A percentile compares a stretch with the other conserved stretches of the same genome.
Conservation (phyloP, 2,113 vertebrate species). For the Daboia siamensis region DNA sequence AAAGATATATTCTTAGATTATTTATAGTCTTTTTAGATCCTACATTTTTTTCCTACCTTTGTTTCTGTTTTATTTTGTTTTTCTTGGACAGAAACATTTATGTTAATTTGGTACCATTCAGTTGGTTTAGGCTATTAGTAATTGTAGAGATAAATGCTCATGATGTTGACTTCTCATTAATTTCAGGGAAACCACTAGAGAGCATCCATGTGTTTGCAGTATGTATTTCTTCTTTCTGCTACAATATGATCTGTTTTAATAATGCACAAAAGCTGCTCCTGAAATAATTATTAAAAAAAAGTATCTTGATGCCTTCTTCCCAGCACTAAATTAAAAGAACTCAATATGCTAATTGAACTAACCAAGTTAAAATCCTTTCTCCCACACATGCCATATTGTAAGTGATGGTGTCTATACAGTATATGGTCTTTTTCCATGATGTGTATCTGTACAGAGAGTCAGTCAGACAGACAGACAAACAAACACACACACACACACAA, state of each 20-base stretch:
- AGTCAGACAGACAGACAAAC: not conserved
- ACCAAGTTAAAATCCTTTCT: conserved; percentile 34
- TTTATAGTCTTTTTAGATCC: not conserved
- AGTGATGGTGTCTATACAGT: conserved; percentile 25
- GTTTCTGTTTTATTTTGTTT: not conserved
- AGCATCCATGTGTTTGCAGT: not conserved
- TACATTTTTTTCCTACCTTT: not conserved
- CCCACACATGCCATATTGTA: conserved; percentile 25
- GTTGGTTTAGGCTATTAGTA: not conserved
- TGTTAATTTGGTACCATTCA: not conserved
- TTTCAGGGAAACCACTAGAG: not conserved
- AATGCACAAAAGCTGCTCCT: not conserved
- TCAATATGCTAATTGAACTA: conserved; percentile 13
- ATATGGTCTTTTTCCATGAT: not conserved
- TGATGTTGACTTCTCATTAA: not conserved
- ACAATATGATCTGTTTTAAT: conserved; percentile 17
- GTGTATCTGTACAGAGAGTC: not conserved
- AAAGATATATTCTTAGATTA: not conserved
- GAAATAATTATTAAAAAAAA: conserved; percentile 8
- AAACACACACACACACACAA: not conserved
- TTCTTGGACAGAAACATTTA: not conserved
- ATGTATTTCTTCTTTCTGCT: not conserved
- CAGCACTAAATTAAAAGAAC: conserved; percentile 28
- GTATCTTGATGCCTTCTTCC: not conserved
- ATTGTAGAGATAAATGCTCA: not conserved